Percentiles rank a stretch among this genome's conserved stretches.
Conservation (phyloP, 2,888 invertebrate genomes). For the Anaspis maculata region DNA sequence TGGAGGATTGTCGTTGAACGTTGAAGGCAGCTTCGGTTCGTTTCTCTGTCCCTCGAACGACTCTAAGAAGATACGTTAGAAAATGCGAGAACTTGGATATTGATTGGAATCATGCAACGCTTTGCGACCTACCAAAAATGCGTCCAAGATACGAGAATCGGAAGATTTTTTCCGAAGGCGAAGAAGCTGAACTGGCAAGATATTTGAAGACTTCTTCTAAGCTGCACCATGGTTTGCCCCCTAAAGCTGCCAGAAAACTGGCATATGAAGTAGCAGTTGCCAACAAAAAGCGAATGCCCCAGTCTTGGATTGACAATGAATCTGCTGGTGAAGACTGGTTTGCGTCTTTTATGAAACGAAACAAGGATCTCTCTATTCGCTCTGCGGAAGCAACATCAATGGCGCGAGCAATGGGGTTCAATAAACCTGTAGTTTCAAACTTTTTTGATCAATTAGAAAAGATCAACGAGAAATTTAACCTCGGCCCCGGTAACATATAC, state of each 20-base stretch:
- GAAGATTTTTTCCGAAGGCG: not conserved
- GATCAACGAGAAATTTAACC: not conserved
- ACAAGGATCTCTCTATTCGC: not conserved
- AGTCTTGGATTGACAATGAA: not conserved
- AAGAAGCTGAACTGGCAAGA: not conserved
- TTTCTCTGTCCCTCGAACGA: not conserved
- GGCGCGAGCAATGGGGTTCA: not conserved
- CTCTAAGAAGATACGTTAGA: not conserved
- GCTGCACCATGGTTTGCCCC: not conserved
- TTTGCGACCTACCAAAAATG: not conserved
- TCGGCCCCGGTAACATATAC: not conserved
- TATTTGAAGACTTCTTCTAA: not conserved
- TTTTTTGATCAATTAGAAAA: not conserved
- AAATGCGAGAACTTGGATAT: not conserved
- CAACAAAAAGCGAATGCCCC: not conserved
- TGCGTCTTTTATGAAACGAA: not conserved
- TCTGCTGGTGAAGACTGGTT: not conserved
- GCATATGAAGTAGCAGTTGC: not conserved
- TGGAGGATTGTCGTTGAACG: no score
- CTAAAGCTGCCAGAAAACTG: not conserved
- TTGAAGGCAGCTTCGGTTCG: not conserved
- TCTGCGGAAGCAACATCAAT: slow-evolving; percentile 1
- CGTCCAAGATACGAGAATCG: not conserved
- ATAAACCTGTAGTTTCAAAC: not conserved
- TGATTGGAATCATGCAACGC: not conserved